These are phyloP conservation scores for Prunella fulvescens DNA, from an alignment of 2,113 vertebrate species.

Conservation along the genomic window DNA sequence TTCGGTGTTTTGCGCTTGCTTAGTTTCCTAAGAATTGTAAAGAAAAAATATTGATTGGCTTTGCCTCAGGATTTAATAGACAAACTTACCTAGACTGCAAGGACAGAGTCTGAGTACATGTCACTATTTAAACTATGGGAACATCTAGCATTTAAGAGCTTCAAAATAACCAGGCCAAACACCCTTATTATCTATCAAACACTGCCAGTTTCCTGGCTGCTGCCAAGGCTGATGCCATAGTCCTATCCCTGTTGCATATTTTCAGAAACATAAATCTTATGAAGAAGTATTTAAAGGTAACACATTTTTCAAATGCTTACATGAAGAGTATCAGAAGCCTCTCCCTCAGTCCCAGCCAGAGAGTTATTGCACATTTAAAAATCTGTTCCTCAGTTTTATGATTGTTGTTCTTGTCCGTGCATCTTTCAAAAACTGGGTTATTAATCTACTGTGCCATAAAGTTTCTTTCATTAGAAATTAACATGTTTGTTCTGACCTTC, in stretches of 20 bases:
- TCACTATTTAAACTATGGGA: not conserved
- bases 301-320: not conserved
- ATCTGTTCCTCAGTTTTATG: not conserved
- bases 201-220: not conserved
- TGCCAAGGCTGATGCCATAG: not conserved
- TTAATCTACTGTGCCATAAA: not conserved
- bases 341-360: not conserved
- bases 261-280: not conserved
- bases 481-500: constrained; percentile 7
- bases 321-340: not conserved
- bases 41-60: not conserved
- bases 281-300: not conserved
- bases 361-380: not conserved
- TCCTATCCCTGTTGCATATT: not conserved
- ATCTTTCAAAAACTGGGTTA: not conserved
- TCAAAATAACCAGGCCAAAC: not conserved
- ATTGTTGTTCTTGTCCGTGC: not conserved
- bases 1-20: fast-evolving
- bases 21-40: not conserved
- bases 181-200: not conserved
- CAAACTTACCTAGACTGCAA: not conserved
- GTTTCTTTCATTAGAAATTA: constrained; percentile 3
- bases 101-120: not conserved
- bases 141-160: not conserved
- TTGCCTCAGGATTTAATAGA: not conserved